phyloP scores from a whole-genome alignment of 23 tunicate genomes.

The Diplosoma virens region DNA sequence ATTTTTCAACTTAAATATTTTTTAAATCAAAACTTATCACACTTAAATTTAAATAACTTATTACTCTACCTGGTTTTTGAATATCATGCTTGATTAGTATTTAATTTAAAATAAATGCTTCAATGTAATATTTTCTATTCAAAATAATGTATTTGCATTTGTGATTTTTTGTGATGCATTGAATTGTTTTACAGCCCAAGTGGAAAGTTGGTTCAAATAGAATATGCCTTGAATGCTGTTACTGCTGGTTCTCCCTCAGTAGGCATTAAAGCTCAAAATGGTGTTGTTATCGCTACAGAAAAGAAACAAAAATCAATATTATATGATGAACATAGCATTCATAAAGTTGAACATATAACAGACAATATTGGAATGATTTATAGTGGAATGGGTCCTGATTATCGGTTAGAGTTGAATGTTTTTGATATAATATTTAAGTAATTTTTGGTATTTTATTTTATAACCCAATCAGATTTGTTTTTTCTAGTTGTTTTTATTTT shows the following conservation, averaged over 20 bases:
- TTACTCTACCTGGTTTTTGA: too few species aligned
- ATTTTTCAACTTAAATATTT: too few species aligned
- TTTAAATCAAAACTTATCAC: too few species aligned
- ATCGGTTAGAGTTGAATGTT: slow-evolving; percentile 47
- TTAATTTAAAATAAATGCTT: too few species aligned
- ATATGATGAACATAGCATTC: slow-evolving; percentile 91
- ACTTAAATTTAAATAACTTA: too few species aligned
- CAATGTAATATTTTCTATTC: too few species aligned
- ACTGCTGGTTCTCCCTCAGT: slow-evolving; percentile 98
- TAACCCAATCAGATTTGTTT: neutral
- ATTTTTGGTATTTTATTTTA: neutral
- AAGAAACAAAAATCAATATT: slow-evolving; percentile 96
- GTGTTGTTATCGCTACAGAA: slow-evolving; percentile 98
- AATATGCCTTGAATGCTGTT: slow-evolving; percentile 99
- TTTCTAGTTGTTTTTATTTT: neutral
- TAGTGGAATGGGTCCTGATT: slow-evolving; percentile 99
- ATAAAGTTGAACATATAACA: slow-evolving; percentile 92
- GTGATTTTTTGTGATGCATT: neutral
- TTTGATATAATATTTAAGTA: neutral
- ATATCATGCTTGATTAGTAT: too few species aligned
- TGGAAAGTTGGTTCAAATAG: slow-evolving; percentile 98
- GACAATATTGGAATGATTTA: slow-evolving; percentile 96
- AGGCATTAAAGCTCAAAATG: slow-evolving; percentile 96
- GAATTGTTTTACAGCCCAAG: slow-evolving; percentile 56
- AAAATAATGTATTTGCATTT: neutral